Evolutionary conservation across 2,888 invertebrate genomes (phyloP).

Genomic region (Arctia plantaginis): DNA sequence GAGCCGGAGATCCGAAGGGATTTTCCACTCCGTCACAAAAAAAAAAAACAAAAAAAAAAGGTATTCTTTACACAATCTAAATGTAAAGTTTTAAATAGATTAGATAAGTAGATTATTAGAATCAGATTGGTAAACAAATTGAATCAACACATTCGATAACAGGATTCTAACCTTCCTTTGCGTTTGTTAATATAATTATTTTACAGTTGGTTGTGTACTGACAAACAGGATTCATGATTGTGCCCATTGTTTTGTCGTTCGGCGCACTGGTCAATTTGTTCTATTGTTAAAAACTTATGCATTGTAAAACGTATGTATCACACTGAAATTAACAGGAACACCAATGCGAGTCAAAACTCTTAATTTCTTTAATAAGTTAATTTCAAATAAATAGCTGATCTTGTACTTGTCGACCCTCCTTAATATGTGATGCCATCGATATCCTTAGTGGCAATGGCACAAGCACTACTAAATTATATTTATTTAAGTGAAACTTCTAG

Average conservation of each 20-base stretch:
- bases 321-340: conserved; percentile 29
- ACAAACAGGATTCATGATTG: conserved; percentile 80
- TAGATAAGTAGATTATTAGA: neutral
- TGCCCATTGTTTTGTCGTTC: conserved; percentile 74
- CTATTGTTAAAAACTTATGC: conserved; percentile 80
- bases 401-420: too few species aligned
- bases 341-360: neutral
- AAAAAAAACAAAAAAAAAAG: too few species aligned
- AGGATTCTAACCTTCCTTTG: conserved; percentile 58
- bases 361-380: neutral
- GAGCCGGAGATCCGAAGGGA: too few species aligned
- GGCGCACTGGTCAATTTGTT: conserved; percentile 76
- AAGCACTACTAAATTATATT: neutral
- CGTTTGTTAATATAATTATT: conserved; percentile 73
- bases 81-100: neutral
- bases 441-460: neutral
- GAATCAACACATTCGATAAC: conserved; percentile 9
- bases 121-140: neutral
- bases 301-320: conserved; percentile 68
- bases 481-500: neutral
- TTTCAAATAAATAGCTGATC: neutral
- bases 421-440: too few species aligned
- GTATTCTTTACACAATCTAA: too few species aligned
- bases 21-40: too few species aligned
- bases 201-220: conserved; percentile 61